phyloP scores from a whole-genome alignment of 2,113 vertebrate species.

The Passer montanus region DNA sequence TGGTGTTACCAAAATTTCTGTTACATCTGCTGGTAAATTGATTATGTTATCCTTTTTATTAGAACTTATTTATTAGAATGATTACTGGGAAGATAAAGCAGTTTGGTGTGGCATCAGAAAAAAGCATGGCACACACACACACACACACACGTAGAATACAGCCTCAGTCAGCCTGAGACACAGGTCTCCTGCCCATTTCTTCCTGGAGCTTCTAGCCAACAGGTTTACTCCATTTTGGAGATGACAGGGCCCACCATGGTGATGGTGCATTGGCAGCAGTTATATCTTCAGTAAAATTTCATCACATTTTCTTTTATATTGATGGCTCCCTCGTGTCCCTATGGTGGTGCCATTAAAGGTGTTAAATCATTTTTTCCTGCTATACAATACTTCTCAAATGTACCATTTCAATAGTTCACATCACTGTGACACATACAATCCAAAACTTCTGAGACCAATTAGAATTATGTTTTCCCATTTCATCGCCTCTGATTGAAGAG shows the following conservation, averaged over 20 bases:
- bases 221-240: neutral
- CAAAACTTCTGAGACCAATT: conserved; percentile 24
- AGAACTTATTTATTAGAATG: neutral
- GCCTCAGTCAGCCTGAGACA: neutral
- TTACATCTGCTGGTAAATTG: neutral
- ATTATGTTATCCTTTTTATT: neutral
- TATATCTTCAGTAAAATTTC: neutral
- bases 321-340: neutral
- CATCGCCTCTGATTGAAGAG: neutral
- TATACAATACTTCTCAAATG: neutral
- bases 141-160: neutral
- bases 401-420: neutral
- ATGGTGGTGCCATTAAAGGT: neutral
- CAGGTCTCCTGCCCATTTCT: neutral
- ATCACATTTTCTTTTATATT: neutral
- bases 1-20: neutral
- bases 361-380: neutral
- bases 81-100: neutral
- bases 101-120: neutral
- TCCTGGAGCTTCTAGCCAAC: neutral
- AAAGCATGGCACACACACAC: neutral
- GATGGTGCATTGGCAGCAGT: accelerated
- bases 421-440: neutral
- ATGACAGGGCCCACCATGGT: neutral
- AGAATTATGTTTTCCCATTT: neutral